Evolutionary conservation across 2,888 invertebrate genomes (phyloP).

Genomic region (Argyra leucocephala): DNA sequence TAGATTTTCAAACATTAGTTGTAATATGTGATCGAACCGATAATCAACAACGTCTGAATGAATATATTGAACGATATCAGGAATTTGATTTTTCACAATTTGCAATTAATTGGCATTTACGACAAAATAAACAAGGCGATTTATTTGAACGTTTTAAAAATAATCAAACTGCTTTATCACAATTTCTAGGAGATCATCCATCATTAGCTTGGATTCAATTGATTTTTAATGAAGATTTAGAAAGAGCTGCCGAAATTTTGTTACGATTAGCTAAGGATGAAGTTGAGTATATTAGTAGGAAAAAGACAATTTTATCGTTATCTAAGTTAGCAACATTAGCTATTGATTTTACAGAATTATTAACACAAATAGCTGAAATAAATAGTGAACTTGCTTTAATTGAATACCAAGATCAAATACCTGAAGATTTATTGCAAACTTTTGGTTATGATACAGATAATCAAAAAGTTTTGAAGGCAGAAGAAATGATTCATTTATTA

Average conservation of each 20-base stretch:
- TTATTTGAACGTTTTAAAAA: slow-evolving; percentile 52
- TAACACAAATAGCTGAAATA: slow-evolving; percentile 48
- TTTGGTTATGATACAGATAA: slow-evolving; percentile 63
- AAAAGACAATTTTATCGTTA: slow-evolving; percentile 67
- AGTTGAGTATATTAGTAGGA: slow-evolving; percentile 54
- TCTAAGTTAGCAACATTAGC: slow-evolving; percentile 57
- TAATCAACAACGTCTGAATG: slow-evolving; percentile 61
- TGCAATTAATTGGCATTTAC: slow-evolving; percentile 65
- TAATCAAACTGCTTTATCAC: slow-evolving; percentile 46
- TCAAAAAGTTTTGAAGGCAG: slow-evolving; percentile 60
- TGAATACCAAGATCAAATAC: slow-evolving; percentile 68
- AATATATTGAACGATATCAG: slow-evolving; percentile 61
- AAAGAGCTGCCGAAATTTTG: slow-evolving; percentile 56
- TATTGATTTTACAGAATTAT: slow-evolving; percentile 41
- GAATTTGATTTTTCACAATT: slow-evolving; percentile 56
- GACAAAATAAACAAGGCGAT: slow-evolving; percentile 64
- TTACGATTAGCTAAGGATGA: slow-evolving; percentile 54
- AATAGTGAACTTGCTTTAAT: slow-evolving; percentile 55
- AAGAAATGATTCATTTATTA: slow-evolving; percentile 72
- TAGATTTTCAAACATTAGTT: slow-evolving; percentile 73
- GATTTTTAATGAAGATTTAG: slow-evolving; percentile 50
- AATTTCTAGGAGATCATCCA: slow-evolving; percentile 62
- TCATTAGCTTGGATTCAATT: slow-evolving; percentile 69
- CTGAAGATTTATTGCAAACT: slow-evolving; percentile 57
- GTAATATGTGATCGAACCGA: slow-evolving; percentile 67